phyloP scores from a whole-genome alignment of 1,140 invertebrate genomes.

The Microplitis mediator region DNA sequence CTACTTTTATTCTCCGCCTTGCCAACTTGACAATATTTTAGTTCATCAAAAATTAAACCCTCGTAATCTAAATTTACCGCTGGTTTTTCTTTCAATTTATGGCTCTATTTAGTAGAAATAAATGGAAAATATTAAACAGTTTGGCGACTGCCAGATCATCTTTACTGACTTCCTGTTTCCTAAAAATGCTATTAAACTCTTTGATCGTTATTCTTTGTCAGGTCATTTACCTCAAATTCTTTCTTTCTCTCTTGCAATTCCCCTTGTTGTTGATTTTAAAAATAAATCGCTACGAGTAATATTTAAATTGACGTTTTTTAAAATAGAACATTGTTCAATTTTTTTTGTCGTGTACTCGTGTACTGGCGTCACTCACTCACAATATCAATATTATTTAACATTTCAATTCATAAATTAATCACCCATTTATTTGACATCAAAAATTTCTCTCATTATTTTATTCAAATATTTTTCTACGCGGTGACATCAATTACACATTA shows the following conservation, averaged over 20 bases:
- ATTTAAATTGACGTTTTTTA: too few relatives aligned
- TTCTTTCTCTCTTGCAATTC: neutral
- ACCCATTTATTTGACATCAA: too few relatives aligned
- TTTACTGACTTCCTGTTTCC: constrained; percentile 12
- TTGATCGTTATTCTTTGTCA: constrained; percentile 6
- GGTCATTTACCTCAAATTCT: neutral
- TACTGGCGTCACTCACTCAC: too few relatives aligned
- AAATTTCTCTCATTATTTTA: too few relatives aligned
- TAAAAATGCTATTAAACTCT: neutral
- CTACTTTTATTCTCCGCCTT: neutral
- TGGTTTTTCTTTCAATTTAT: too few relatives aligned
- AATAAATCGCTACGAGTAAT: neutral
- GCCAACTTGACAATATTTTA: too few relatives aligned
- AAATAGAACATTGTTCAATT: neutral
- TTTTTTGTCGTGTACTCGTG: neutral
- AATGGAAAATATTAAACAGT: neutral
- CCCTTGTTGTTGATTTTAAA: neutral
- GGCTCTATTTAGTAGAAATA: neutral
- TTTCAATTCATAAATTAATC: too few relatives aligned
- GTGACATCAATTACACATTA: too few relatives aligned
- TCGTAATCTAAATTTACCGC: too few relatives aligned
- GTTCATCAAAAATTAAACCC: too few relatives aligned
- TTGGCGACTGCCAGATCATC: constrained; percentile 2
- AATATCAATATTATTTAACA: too few relatives aligned
- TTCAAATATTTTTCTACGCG: too few relatives aligned